phyloP scores from a whole-genome alignment of 2,888 invertebrate species.

The Eupithecia exiguata region DNA sequence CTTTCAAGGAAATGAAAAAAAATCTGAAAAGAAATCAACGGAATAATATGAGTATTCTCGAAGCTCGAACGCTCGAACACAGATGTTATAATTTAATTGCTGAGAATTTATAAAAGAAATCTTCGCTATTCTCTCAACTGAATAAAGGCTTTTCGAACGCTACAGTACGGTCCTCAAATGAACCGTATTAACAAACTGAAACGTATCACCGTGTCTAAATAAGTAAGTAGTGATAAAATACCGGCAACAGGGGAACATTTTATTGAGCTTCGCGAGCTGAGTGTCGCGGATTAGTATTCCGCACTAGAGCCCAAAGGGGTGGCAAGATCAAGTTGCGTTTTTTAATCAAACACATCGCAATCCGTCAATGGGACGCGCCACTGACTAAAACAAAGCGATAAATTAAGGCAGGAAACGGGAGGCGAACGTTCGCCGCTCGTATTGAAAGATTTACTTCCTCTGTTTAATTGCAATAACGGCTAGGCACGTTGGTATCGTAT shows the following conservation, averaged over 20 bases:
- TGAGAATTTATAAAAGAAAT: conserved; percentile 30
- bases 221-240: conserved; percentile 45
- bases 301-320: conserved; percentile 62
- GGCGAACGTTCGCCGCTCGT: conserved; percentile 78
- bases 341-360: conserved; percentile 82
- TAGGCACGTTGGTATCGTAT: conserved; percentile 84
- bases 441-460: conserved; percentile 85
- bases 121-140: conserved; percentile 39
- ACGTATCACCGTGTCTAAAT: conserved; percentile 43
- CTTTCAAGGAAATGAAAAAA: conserved; percentile 61
- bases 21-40: conserved; percentile 51
- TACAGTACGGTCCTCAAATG: conserved; percentile 15
- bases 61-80: conserved; percentile 51
- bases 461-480: conserved; percentile 85
- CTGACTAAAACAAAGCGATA: conserved; percentile 83
- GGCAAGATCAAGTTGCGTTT: conserved; percentile 71
- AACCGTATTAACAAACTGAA: conserved; percentile 34
- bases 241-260: conserved; percentile 47
- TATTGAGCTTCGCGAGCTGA: conserved; percentile 49
- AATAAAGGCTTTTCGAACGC: conserved; percentile 36
- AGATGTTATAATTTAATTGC: conserved; percentile 59
- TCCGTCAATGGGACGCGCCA: conserved; percentile 80
- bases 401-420: conserved; percentile 80
- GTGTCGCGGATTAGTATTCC: conserved; percentile 58
- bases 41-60: conserved; percentile 50